A percentile compares a stretch with the other conserved stretches of the same genome.
Evolutionary conservation across 2,113 vertebrate genomes (phyloP).

Genomic region (Thryonomys swinderianus): DNA sequence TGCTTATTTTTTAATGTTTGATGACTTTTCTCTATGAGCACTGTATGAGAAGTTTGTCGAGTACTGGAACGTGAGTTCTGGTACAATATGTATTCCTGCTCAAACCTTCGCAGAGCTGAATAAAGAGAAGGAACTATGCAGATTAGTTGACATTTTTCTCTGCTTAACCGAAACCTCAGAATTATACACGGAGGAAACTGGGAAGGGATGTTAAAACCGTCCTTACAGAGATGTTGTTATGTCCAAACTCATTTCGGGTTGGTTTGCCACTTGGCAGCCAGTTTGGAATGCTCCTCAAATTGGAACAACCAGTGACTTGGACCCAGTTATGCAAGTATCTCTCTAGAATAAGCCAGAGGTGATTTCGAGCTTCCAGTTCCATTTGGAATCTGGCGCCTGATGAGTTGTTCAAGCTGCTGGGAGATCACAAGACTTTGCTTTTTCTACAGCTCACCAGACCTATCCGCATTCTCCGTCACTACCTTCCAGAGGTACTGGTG

Average conservation of each 20-base stretch:
- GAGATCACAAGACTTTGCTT: background rate
- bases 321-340: background rate
- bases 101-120: background rate
- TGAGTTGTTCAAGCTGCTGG: background rate
- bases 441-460: background rate
- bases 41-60: background rate
- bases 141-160: background rate
- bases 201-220: background rate
- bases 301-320: background rate
- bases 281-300: background rate
- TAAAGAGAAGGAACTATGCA: background rate
- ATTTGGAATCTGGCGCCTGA: background rate
- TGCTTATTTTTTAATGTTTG: background rate
- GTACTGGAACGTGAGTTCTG: background rate
- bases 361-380: background rate
- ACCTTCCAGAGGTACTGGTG: background rate
- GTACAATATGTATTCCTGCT: background rate
- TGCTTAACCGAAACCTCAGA: background rate
- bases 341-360: background rate
- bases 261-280: background rate
- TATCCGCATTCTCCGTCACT: background rate
- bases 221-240: background rate
- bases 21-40: background rate
- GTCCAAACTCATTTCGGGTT: background rate
- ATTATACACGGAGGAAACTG: background rate